Evolutionary conservation across 2,113 vertebrate species (phyloP).

Genomic region (Pleuronectes platessa): DNA sequence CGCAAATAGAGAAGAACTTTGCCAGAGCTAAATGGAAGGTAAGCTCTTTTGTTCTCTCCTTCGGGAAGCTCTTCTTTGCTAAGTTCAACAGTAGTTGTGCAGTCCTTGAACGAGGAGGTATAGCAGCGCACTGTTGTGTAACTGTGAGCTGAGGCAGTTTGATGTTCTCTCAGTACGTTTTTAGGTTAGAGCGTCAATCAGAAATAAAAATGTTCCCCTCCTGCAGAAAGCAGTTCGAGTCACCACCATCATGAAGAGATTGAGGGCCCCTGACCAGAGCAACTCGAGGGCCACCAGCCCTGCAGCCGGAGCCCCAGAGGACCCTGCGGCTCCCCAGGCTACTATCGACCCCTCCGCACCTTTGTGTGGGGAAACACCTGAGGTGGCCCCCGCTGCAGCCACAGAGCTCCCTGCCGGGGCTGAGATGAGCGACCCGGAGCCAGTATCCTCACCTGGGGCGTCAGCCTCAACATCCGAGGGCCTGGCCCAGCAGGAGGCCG

Average conservation of each 20-base stretch:
- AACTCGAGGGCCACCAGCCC: conserved; percentile 60
- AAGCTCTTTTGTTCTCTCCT: conserved; percentile 39
- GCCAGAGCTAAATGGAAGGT: conserved; percentile 99
- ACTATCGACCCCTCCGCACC: conserved; percentile 50
- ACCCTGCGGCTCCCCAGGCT: conserved; percentile 50
- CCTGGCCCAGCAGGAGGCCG: conserved; percentile 65
- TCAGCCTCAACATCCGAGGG: conserved; percentile 51
- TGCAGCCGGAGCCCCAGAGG: conserved; percentile 51
- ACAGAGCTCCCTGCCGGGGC: conserved; percentile 54
- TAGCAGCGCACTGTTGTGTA: background rate
- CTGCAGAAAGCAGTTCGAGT: conserved; percentile 96
- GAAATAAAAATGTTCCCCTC: background rate
- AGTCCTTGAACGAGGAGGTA: background rate
- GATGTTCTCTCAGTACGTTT: background rate
- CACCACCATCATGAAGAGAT: conserved; percentile 97
- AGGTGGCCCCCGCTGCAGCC: conserved; percentile 16
- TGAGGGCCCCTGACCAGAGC: conserved; percentile 89
- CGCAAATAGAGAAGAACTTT: conserved; percentile 99
- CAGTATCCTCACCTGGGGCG: conserved; percentile 19
- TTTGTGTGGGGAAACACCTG: conserved; percentile 39
- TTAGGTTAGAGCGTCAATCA: background rate
- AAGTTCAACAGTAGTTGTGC: background rate
- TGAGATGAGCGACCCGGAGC: conserved; percentile 60
- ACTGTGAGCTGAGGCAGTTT: background rate
- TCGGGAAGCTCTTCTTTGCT: background rate